Evolutionary conservation across 2,888 invertebrate genomes (phyloP).

Genomic region (Frankliniella fusca): DNA sequence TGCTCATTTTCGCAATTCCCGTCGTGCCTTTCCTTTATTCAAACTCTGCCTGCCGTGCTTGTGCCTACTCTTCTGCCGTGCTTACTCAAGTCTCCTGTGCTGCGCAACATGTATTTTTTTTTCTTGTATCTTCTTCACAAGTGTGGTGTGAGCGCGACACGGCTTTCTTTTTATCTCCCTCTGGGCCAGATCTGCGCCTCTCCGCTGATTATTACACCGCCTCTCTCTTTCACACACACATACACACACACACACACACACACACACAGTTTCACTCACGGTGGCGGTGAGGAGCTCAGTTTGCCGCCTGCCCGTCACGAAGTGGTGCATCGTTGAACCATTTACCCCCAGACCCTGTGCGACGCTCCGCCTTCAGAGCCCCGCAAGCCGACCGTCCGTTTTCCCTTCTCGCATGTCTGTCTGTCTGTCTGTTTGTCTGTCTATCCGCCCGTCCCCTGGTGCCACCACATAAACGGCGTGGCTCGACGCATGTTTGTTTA

Average conservation of each 20-base stretch:
- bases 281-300: background rate
- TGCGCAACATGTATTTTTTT: too few species aligned
- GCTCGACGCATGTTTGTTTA: constrained; percentile 6
- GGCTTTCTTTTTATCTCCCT: too few species aligned
- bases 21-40: background rate
- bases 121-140: too few species aligned
- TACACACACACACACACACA: constrained; percentile 3
- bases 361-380: background rate
- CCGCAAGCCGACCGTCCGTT: too few species aligned
- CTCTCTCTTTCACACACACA: background rate
- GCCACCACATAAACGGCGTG: background rate
- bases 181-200: too few species aligned
- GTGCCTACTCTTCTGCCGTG: too few species aligned
- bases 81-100: too few species aligned
- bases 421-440: too few species aligned
- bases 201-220: too few species aligned
- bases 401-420: too few species aligned
- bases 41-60: background rate
- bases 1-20: too few species aligned
- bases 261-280: background rate
- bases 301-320: background rate
- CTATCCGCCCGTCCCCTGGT: background rate
- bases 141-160: too few species aligned
- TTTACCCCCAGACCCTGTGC: background rate
- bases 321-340: background rate